A percentile compares a stretch with the other conserved stretches of the same genome.
Evolutionary conservation across 1,140 invertebrate species (phyloP).

Genomic region (Drosophila mauritiana): DNA sequence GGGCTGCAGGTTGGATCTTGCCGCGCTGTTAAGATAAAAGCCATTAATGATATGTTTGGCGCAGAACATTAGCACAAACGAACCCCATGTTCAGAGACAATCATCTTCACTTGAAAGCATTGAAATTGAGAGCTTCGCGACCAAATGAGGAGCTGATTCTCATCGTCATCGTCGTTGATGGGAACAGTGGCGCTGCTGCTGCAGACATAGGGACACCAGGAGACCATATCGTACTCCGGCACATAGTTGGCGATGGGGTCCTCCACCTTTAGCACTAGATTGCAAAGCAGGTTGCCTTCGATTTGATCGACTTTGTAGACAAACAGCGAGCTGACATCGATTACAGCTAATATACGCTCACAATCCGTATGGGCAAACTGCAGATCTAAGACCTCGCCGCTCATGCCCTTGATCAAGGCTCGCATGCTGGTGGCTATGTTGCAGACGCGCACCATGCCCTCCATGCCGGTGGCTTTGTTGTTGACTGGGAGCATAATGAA

Average conservation of each 20-base stretch:
- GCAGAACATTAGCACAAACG: conserved; percentile 1
- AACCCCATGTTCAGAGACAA: conserved; percentile 74
- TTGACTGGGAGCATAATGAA: conserved; percentile 58
- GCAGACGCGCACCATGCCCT: conserved; percentile 93
- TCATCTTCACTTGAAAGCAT: conserved; percentile 75
- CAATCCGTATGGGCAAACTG: conserved; percentile 93
- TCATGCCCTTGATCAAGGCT: conserved; percentile 93
- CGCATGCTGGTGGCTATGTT: conserved; percentile 90
- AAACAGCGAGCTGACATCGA: conserved; percentile 94
- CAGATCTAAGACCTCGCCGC: conserved; percentile 93
- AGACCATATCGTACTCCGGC: conserved; percentile 86
- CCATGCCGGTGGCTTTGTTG: conserved; percentile 84
- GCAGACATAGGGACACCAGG: conserved; percentile 96
- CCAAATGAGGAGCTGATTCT: conserved; percentile 91
- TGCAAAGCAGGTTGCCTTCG: conserved; percentile 86
- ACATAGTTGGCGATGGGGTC: conserved; percentile 76
- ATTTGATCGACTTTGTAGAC: conserved; percentile 90
- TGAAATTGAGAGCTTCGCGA: conserved; percentile 89
- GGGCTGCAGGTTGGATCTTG: conserved; percentile 81
- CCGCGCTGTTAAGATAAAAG: conserved; percentile 49
- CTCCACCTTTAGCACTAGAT: conserved; percentile 86
- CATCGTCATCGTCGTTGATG: conserved; percentile 87
- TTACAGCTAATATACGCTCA: conserved; percentile 92
- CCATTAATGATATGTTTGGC: background rate
- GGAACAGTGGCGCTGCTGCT: conserved; percentile 86